Base-by-base conservation (phyloP, 1,140 invertebrate genomes). In the Trachymyrmex septentrionalis region DNA sequence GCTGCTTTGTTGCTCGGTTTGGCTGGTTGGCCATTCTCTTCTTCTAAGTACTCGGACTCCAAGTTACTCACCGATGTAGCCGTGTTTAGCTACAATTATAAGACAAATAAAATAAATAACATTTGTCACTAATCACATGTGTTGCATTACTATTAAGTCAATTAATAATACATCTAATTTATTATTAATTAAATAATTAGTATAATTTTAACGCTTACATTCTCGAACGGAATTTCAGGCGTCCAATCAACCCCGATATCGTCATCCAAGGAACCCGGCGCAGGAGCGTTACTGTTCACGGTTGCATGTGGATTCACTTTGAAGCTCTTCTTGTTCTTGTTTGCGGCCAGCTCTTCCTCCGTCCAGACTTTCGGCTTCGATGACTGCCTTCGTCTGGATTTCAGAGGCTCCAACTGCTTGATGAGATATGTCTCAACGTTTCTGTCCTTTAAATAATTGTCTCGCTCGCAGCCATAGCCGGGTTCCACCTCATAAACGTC, bases 351-450 rank as follows among this genome's bases (percentile, higher is more conserved):
- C 1, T 96, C 96, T n/a, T 96, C 96, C 72, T 96, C 96, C 1
- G 95, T 89, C 94, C 94, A 96, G 53, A 96, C 87, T 92, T 96
- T 96, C 2, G 96, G 96, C 75, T 96, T 95, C 0, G 96, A 96
- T 1, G 96, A 95, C 34, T 95, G 94, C 76, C 96, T 91, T 61
- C 96, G 96, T 75, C 96, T 94, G 0, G 96, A 96, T 89, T 96
- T 95, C 85, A 97, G 95, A 0, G 98, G 98, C 89, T 98, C 98
- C 1, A 97, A 96, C 84, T 97, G 97, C 93, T 98, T 98, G 78
- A 99, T 99, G n/a, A 99, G 96, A 95, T 97, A 99, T 1, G 99
- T 99, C 88, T 97, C 97, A n/a, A 99, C 97, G 87, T 97, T 97
- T 77, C 98, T 97, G 86, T 99, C 98, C 87, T 97, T 97, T 1